Base-by-base conservation (phyloP, 2,888 invertebrate species). In the Tanytarsus gracilentus region DNA sequence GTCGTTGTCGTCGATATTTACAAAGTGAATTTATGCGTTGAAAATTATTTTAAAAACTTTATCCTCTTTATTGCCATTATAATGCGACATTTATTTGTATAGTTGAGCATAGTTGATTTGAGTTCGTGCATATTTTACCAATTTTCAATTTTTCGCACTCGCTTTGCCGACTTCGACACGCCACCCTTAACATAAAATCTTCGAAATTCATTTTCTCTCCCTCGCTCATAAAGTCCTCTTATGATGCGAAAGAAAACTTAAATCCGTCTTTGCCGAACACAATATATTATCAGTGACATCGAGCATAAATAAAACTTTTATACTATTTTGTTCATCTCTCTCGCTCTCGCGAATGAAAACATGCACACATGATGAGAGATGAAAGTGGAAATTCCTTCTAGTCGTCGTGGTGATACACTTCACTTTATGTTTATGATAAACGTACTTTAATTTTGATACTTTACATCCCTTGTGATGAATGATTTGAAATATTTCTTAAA, bases 231-330 rank as follows among this genome's bases (percentile, higher is more conserved):
- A 51, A 53, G n/a, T n/a, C n/a, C 53, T 53, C 36, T 36, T 53
- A 33, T 53, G 53, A 53, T 53, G 30, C 53, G 53, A 53, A 30
- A 53, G 27, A 53, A 26, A 21, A 30, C 53, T 16, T 33, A 53
- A 53, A 53, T 53, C 53, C 53, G 53, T 53, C 53, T 53, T 33
- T 44, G 16, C 44, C 16, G 11, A 33, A 44, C 16, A 33, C 33
- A 30, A 53, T 53, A 53, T 33, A 30, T 53, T 53, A 53, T 26
- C n/a, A 53, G 53, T 23, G 53, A 53, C 53, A 36, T 30, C 26
- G 26, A 49, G 49, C 49, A 49, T 49, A 49, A 49, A 49, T 49
- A 49, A 49, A 30, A 53, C 36, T 51, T 26, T 21, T 53, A 18
- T 44, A 44, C 23, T 44, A 9, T 18, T 11, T 7, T 16, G 18